Evolutionary conservation across 2,113 vertebrate genomes (phyloP), one percentile per base, ranked within the genome.

Genomic region (Brachionichthys hirsutus): DNA sequence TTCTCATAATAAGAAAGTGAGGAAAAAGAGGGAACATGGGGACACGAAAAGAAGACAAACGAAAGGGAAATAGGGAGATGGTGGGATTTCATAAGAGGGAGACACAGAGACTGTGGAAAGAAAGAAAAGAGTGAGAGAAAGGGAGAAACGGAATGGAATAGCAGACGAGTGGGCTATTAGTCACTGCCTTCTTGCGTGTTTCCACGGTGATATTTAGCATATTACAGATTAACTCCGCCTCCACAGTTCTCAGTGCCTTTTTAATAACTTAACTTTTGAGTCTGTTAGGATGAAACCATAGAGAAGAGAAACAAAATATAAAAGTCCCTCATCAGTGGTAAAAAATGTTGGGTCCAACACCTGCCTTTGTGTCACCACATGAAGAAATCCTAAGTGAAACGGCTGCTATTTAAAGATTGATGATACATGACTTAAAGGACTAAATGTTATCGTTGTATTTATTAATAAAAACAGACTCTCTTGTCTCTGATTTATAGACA

Each of bases 181-280:
- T 87, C 87, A 87, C 68, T 83, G 87, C 71, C 76, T 82, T 81
- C 78, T 75, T 70, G 64, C 83, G 66, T 78, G 84, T 88, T 85
- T 84, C 83, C 73, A 85, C 85, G 81, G 75, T 10, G 67, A 88
- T 77, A 80, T 82, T 81, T 87, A 82, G 62, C 83, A 87, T 87
- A 81, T 78, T 71, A 84, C 62, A 78, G 74, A 69, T 81, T 77
- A 85, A 85, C 79, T 75, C 75, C 66, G 46, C 71, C 74, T 75
- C 62, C 54, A 67, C 67, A 71, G 54, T 18, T 42, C 35, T 72
- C 19, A 2, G 49, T 67, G 47, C 44, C 76, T 80, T 56, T 71
- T 84, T 88, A 84, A 85, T 83, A 69, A 81, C 83, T 82, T 83
- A 78, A 54, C 75, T 81, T 53, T 9, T 45, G 61, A 77, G 63